A percentile compares a stretch with the other conserved stretches of the same genome.
Evolutionary conservation across 2,888 invertebrate species (phyloP).

Genomic region (Lordiphosa fenestrarum): DNA sequence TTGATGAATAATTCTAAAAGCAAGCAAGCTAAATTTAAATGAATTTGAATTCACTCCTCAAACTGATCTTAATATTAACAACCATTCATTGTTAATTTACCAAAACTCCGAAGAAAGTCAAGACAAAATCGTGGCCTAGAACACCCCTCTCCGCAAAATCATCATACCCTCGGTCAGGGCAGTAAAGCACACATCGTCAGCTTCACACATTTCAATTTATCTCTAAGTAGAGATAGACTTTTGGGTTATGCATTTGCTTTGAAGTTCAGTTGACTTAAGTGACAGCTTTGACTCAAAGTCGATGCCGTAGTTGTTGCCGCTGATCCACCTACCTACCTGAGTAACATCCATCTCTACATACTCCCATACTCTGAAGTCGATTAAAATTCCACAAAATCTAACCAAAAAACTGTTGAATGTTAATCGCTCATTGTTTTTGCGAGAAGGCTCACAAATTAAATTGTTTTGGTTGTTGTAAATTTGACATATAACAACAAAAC

Average conservation of each 20-base stretch:
- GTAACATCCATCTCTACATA: constrained; percentile 6
- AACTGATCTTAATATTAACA: too few species aligned
- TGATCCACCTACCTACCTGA: constrained; percentile 45
- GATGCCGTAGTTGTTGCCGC: constrained; percentile 15
- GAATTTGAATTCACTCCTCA: too few species aligned
- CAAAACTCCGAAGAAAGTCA: too few species aligned
- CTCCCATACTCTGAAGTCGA: constrained; percentile 50
- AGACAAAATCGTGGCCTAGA: too few species aligned
- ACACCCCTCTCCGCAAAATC: too few species aligned
- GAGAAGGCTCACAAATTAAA: constrained; percentile 65
- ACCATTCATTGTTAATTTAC: too few species aligned
- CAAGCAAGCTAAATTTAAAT: too few species aligned
- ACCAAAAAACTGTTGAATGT: constrained; percentile 51
- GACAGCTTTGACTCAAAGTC: constrained; percentile 26
- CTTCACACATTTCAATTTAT: constrained; percentile 49
- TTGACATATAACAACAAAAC: constrained; percentile 60
- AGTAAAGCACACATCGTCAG: constrained; percentile 22
- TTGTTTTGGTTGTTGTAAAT: constrained; percentile 54
- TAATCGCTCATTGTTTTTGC: constrained; percentile 66
- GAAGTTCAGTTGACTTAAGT: constrained; percentile 50
- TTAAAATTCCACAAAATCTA: constrained; percentile 58
- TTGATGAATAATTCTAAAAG: too few species aligned
- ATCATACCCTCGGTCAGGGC: too few species aligned
- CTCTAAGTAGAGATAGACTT: constrained; percentile 22
- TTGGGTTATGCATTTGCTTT: constrained; percentile 19